Percentiles rank a stretch among this genome's conserved stretches.
phyloP scores from a whole-genome alignment of 2,797 vertebrate species.

The Tangara arthus region DNA sequence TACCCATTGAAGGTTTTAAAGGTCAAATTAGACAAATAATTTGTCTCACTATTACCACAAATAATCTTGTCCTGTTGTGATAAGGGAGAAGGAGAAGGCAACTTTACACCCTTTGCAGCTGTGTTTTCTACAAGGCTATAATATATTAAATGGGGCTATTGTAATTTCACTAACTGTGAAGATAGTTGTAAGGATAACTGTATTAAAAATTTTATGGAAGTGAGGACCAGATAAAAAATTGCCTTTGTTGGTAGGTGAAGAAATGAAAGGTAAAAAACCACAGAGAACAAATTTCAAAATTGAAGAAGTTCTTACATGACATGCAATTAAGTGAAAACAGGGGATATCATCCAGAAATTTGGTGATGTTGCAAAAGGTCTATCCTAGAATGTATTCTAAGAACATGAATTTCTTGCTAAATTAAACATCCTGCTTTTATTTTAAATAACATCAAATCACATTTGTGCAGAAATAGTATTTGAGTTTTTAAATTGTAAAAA shows the following conservation, averaged over 20 bases:
- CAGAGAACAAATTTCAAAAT: background rate
- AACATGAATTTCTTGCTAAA: background rate
- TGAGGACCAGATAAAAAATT: background rate
- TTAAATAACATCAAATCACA: background rate
- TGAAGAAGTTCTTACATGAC: background rate
- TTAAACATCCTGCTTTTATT: background rate
- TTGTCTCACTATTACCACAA: background rate
- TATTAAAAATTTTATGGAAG: background rate
- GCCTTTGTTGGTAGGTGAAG: background rate
- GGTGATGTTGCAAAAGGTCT: background rate
- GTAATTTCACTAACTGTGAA: background rate
- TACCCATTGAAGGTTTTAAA: background rate
- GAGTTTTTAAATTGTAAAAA: background rate
- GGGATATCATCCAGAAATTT: background rate
- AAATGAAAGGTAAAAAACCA: slow-evolving; percentile 16
- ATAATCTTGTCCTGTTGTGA: background rate
- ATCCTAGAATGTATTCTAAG: background rate
- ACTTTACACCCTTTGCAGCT: background rate
- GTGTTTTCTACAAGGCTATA: background rate
- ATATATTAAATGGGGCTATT: background rate
- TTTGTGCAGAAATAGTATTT: background rate
- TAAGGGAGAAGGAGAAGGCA: background rate
- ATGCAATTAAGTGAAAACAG: background rate
- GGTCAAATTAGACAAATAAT: background rate
- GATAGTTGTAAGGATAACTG: background rate